These are phyloP conservation scores for Pocillopora meandrina DNA, from an alignment of 92 coral and sea anemone species.

Conservation along the genomic window DNA sequence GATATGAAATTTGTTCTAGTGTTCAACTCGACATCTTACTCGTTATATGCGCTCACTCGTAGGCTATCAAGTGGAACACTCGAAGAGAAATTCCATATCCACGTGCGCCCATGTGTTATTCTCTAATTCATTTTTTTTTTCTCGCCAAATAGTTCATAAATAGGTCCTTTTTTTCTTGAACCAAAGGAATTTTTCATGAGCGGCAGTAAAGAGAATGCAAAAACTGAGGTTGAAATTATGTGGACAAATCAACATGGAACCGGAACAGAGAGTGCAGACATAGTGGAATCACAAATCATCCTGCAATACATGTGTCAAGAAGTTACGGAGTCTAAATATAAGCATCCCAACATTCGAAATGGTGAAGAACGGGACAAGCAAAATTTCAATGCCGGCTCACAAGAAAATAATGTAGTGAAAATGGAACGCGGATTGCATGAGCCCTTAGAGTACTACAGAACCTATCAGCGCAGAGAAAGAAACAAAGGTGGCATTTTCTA, in stretches of 20 bases:
- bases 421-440: slow-evolving; percentile 34
- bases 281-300: slow-evolving; percentile 57
- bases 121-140: neutral
- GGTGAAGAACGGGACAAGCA: slow-evolving; percentile 18
- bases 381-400: neutral
- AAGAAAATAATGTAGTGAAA: neutral
- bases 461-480: slow-evolving; percentile 1
- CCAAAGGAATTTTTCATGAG: slow-evolving; percentile 43
- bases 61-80: no score
- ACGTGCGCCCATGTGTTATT: no score
- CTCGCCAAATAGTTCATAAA: neutral
- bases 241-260: slow-evolving; percentile 74
- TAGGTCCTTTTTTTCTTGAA: no score
- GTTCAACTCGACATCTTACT: no score
- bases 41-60: no score
- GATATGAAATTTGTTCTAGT: no score
- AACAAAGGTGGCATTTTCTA: slow-evolving; percentile 17
- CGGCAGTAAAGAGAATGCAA: slow-evolving; percentile 31
- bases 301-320: slow-evolving; percentile 56
- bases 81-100: no score
- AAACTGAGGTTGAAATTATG: slow-evolving; percentile 44
- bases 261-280: slow-evolving; percentile 43
- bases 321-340: slow-evolving; percentile 1
- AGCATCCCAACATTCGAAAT: slow-evolving; percentile 33
- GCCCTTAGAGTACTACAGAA: slow-evolving; percentile 3